Percentiles rank a stretch among this genome's conserved stretches.
These are phyloP conservation scores for Antigone vipio DNA, from an alignment of 2,113 vertebrate species.

Conservation along the genomic window DNA sequence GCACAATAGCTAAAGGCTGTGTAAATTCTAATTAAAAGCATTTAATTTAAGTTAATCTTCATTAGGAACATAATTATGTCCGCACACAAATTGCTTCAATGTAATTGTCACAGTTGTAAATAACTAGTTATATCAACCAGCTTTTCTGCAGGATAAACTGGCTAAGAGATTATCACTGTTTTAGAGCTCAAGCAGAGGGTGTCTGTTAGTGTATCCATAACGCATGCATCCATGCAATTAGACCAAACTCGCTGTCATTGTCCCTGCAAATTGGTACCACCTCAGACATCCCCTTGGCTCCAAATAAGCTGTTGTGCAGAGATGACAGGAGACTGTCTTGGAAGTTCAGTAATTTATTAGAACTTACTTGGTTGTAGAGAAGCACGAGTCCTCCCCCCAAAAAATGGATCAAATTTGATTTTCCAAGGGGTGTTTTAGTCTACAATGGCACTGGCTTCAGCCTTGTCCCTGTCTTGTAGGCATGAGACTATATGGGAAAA, in stretches of 20 bases:
- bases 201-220: not conserved
- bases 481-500: not conserved
- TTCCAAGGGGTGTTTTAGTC: not conserved
- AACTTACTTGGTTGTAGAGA: not conserved
- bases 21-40: constrained; percentile 73
- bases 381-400: accelerated
- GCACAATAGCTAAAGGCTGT: constrained; percentile 58
- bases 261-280: not conserved
- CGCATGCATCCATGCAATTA: not conserved
- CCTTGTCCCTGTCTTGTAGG: not conserved
- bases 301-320: not conserved
- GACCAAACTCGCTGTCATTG: not conserved
- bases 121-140: constrained; percentile 46
- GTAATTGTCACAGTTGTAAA: constrained; percentile 64
- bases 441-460: not conserved
- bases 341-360: not conserved
- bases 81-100: not conserved
- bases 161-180: not conserved
- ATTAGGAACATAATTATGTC: constrained; percentile 68
- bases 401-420: not conserved
- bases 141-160: constrained; percentile 36
- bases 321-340: not conserved
- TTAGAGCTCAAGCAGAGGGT: not conserved
- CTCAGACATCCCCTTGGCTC: not conserved
- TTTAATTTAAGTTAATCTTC: constrained; percentile 78